Base-by-base conservation (phyloP, 2,113 vertebrate genomes). In the Condylura cristata region DNA sequence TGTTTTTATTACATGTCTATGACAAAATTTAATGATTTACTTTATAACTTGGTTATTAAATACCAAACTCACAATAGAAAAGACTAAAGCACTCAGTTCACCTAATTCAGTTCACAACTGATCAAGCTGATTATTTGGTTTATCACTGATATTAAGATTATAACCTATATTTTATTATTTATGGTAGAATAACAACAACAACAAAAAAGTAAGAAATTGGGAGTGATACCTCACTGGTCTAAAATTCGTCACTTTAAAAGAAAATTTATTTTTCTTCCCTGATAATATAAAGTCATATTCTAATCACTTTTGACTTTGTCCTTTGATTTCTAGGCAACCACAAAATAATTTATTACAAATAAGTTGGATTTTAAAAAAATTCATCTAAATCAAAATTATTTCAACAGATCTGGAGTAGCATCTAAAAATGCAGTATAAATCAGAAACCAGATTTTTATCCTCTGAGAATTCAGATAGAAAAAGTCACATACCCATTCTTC, bases 181-280 rank as follows among this genome's bases (percentile, higher is more conserved):
- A 26, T 41, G 28, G 2, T 1, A 79, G 60, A 82, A 53, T 44
- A 71, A 28, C 20, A 81, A 72, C n/a, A n/a, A n/a, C n/a, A n/a
- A n/a, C n/a, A n/a, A 86, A 75, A 41, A 9, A 86, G 34, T 12
- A 91, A 91, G 39, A 71, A 72, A 60, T 20, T 41, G 10, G 3
- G 10, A 32, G 13, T 71, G 11, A 7, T 53, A 44, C 34, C 65
- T 71, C 28, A 41, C 12, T 56, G 5, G 53, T 63, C 37, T 65
- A 39, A 4, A 79, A 34, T 28, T 78, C 9, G 11, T 94, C 61
- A 70, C 12, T 93, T 71, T 80, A 89, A 84, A 95, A 86, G 2
- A 61, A 72, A 90, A 79, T 75, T 34, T 65, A 78, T 85, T 95
- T 87, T 39, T 75, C 18, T 7, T 70, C 56, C 32, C 85, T 68